Evolutionary conservation across 2,888 invertebrate species (phyloP).

Genomic region (Agrochola macilenta): DNA sequence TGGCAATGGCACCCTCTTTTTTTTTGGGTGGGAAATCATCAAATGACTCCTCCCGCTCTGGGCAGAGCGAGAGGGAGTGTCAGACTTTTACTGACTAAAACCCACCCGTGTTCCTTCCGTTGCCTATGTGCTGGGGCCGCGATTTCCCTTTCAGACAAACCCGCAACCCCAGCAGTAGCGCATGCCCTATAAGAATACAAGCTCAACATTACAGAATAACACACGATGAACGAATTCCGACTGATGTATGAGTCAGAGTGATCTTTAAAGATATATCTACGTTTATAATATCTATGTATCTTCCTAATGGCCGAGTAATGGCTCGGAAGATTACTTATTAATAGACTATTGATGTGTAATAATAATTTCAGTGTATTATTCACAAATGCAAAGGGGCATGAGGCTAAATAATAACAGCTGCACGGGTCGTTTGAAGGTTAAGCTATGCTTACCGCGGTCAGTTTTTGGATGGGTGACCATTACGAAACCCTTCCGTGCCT

Average conservation of each 20-base stretch:
- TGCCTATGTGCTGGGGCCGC: too few relatives aligned
- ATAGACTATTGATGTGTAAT: slow-evolving; percentile 31
- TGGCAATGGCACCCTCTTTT: too few relatives aligned
- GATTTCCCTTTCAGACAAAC: too few relatives aligned
- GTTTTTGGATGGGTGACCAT: neutral
- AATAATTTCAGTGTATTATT: slow-evolving; percentile 21
- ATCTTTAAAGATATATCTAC: slow-evolving; percentile 16
- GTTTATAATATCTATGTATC: slow-evolving; percentile 6
- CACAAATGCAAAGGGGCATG: neutral
- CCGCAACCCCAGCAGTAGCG: too few relatives aligned
- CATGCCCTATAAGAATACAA: too few relatives aligned
- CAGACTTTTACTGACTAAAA: too few relatives aligned
- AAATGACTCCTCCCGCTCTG: too few relatives aligned
- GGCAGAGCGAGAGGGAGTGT: too few relatives aligned
- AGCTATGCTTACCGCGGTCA: neutral
- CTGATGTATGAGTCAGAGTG: slow-evolving; percentile 29
- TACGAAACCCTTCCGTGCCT: too few relatives aligned
- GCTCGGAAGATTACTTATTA: slow-evolving; percentile 33
- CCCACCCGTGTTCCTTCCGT: too few relatives aligned
- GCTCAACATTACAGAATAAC: slow-evolving; percentile 5
- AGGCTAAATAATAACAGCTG: neutral
- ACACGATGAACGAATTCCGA: neutral
- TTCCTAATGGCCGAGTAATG: slow-evolving; percentile 39
- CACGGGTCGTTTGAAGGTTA: neutral
- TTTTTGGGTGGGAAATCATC: too few relatives aligned